A percentile compares a stretch with the other conserved stretches of the same genome.
Evolutionary conservation across 1,140 invertebrate genomes (phyloP).

Genomic region (Dryas iulia): DNA sequence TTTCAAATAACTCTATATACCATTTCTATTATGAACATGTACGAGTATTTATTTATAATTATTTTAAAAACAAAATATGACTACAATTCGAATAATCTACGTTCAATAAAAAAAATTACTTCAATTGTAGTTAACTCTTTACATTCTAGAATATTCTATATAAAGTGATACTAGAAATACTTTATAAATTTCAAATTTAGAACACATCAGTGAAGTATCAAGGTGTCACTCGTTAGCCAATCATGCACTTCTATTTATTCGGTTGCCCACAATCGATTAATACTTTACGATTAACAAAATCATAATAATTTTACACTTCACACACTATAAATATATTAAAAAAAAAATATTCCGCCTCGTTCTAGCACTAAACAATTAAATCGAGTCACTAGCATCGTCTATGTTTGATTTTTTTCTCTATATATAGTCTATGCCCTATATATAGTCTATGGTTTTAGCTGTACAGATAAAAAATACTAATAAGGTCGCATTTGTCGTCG

Average conservation of each 20-base stretch:
- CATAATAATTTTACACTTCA: no score
- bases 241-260: constrained; percentile 28
- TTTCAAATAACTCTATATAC: constrained; percentile 22
- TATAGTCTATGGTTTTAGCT: constrained; percentile 43
- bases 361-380: constrained; percentile 18
- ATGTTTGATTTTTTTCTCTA: constrained; percentile 12
- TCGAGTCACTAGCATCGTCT: constrained; percentile 14
- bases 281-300: constrained; percentile 7
- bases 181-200: constrained; percentile 1
- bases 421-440: constrained; percentile 41
- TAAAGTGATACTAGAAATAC: not conserved
- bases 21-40: constrained; percentile 18
- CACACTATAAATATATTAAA: no score
- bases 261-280: constrained; percentile 2
- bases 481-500: constrained; percentile 27
- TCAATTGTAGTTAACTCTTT: not conserved
- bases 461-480: constrained; percentile 37
- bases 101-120: not conserved
- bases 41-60: not conserved
- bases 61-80: constrained; percentile 6
- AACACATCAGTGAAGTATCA: constrained; percentile 23
- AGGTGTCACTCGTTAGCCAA: constrained; percentile 20
- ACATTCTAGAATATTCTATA: constrained; percentile 13
- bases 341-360: constrained; percentile 1
- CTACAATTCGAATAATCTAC: constrained; percentile 9